Conservation (phyloP, 2,113 vertebrate genomes). For the Hippocampus guttulatus region DNA sequence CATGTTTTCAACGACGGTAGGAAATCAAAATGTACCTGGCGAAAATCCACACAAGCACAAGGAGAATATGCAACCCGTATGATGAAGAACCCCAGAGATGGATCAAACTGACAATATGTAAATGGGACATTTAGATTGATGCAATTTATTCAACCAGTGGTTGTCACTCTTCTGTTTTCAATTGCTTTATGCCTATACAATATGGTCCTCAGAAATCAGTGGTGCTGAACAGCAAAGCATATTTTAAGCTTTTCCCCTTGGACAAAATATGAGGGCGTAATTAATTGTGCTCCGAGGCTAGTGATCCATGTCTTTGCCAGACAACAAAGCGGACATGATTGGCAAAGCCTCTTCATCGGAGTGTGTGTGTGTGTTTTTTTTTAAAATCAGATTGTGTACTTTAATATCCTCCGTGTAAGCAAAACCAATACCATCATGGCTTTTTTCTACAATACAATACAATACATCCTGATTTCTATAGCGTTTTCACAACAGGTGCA, state of each 20-base stretch:
- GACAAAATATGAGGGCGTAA: slow-evolving; percentile 45
- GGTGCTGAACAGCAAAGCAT: slow-evolving; percentile 38
- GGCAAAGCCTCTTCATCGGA: slow-evolving; percentile 41
- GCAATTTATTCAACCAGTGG: background rate
- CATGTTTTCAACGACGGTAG: background rate
- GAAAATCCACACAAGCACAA: background rate
- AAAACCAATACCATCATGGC: slow-evolving; percentile 7
- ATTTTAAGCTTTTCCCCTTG: slow-evolving; percentile 42
- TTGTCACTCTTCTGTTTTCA: background rate
- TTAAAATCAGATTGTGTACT: slow-evolving; percentile 44
- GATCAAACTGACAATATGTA: background rate
- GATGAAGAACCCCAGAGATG: background rate
- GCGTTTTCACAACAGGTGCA: too few relatives aligned
- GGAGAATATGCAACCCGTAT: background rate
- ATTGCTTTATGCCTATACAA: background rate
- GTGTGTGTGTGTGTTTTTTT: slow-evolving; percentile 17
- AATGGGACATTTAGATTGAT: background rate
- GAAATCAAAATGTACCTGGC: background rate
- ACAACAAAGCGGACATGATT: slow-evolving; percentile 22
- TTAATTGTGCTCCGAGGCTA: slow-evolving; percentile 52
- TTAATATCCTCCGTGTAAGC: slow-evolving; percentile 55
- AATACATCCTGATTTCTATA: too few relatives aligned
- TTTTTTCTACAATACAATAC: slow-evolving; percentile 10
- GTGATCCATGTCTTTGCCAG: slow-evolving; percentile 34
- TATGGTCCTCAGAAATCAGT: slow-evolving; percentile 54